Percentiles rank a stretch among this genome's conserved stretches.
These are phyloP conservation scores for Sebastes aleutianus DNA, from an alignment of 2,797 vertebrate genomes.

Conservation along the genomic window DNA sequence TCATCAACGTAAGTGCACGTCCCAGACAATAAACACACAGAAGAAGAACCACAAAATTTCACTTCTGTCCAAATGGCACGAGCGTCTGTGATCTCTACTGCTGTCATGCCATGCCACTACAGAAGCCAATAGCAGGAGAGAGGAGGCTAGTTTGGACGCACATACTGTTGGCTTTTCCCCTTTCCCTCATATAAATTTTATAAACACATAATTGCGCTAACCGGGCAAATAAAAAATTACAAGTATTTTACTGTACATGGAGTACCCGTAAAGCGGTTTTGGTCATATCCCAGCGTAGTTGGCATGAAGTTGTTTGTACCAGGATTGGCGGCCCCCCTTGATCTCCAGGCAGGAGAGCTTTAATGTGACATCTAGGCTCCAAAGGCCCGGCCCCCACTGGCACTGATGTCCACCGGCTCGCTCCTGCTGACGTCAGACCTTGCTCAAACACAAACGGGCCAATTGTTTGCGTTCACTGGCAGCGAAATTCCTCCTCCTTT, in stretches of 20 bases:
- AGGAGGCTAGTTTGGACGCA: slow-evolving; percentile 28
- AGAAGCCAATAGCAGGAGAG: slow-evolving; percentile 27
- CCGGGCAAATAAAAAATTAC: slow-evolving; percentile 27
- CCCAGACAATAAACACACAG: neutral
- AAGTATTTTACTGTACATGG: neutral
- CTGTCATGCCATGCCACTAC: slow-evolving; percentile 1
- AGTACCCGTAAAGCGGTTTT: slow-evolving; percentile 12
- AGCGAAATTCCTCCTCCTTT: slow-evolving; percentile 40
- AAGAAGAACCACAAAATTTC: slow-evolving; percentile 7
- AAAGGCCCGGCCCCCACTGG: slow-evolving; percentile 32
- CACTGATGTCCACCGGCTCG: slow-evolving; percentile 38
- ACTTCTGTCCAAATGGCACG: neutral
- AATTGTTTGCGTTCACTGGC: slow-evolving; percentile 71
- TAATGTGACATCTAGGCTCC: slow-evolving; percentile 52
- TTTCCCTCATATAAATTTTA: slow-evolving; percentile 31
- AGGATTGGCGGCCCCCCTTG: slow-evolving; percentile 22
- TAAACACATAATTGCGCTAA: slow-evolving; percentile 40
- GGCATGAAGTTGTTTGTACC: slow-evolving; percentile 18
- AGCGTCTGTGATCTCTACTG: neutral
- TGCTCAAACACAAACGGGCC: slow-evolving; percentile 65
- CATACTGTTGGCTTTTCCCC: slow-evolving; percentile 16
- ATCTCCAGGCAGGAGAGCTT: slow-evolving; percentile 47
- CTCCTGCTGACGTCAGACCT: slow-evolving; percentile 68
- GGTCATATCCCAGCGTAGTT: slow-evolving; percentile 12
- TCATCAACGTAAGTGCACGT: slow-evolving; percentile 91